These are phyloP conservation scores for Agonopterix subpropinquella DNA, from an alignment of 2,888 invertebrate species.

Conservation along the genomic window DNA sequence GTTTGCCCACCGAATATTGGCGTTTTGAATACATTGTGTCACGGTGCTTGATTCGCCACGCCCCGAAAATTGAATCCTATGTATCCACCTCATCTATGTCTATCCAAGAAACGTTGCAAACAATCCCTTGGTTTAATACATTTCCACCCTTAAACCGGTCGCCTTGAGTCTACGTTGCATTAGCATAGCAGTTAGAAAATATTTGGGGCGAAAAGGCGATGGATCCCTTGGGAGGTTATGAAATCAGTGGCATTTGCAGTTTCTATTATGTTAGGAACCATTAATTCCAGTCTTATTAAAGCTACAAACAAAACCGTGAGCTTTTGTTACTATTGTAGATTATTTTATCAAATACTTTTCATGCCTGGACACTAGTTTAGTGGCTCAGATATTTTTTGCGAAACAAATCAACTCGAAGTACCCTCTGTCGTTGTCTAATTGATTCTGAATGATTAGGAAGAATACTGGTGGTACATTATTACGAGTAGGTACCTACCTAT, in stretches of 20 bases:
- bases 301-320: conserved; percentile 63
- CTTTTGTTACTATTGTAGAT: conserved; percentile 34
- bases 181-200: conserved; percentile 21
- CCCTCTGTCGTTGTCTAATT: too few species aligned
- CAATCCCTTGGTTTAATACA: conserved; percentile 14
- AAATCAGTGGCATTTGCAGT: conserved; percentile 82
- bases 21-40: conserved; percentile 73
- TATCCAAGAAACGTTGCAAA: conserved; percentile 42
- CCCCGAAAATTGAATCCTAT: conserved; percentile 73
- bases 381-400: too few species aligned
- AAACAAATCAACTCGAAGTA: too few species aligned
- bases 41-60: conserved; percentile 74
- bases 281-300: conserved; percentile 72
- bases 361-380: too few species aligned
- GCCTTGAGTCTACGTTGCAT: conserved; percentile 26
- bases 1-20: conserved; percentile 63
- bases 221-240: conserved; percentile 75
- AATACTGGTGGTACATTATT: too few species aligned
- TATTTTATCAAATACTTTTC: not conserved
- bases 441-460: too few species aligned
- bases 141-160: conserved; percentile 24
- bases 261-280: conserved; percentile 75
- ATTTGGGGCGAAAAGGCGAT: conserved; percentile 70
- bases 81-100: conserved; percentile 58
- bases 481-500: too few species aligned